A percentile compares a stretch with the other conserved stretches of the same genome.
These are phyloP conservation scores for Ptychodera flava DNA, from an alignment of 35 echinoderm and acorn worm genomes.

Conservation along the genomic window DNA sequence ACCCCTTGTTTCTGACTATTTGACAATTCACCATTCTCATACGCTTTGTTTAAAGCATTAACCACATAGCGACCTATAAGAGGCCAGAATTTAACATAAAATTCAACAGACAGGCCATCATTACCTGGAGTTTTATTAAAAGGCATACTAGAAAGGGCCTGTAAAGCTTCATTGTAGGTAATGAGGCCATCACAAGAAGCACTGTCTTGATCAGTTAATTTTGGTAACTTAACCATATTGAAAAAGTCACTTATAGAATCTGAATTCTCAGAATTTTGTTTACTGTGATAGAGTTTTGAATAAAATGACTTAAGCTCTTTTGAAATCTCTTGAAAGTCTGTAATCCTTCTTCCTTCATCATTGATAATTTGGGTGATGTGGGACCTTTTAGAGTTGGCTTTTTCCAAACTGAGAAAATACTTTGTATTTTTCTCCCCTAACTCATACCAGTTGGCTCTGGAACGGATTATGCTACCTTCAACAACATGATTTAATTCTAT, in stretches of 20 bases:
- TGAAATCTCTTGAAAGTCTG: neutral
- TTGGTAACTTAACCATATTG: neutral
- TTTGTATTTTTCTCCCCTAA: neutral
- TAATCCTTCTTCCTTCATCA: neutral
- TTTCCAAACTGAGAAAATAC: neutral
- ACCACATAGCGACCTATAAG: neutral
- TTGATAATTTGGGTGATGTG: neutral
- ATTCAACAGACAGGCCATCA: constrained; percentile 12
- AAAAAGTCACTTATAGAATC: neutral
- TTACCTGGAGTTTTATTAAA: constrained; percentile 6
- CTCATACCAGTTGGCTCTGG: neutral
- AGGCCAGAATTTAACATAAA: constrained; percentile 24
- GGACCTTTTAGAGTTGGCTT: neutral
- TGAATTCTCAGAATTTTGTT: neutral
- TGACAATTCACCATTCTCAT: neutral
- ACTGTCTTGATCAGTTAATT: neutral
- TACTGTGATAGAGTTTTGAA: neutral
- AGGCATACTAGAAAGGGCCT: neutral
- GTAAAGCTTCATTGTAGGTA: neutral
- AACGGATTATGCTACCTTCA: neutral
- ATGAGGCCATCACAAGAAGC: neutral
- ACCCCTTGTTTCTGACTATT: neutral
- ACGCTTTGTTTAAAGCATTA: constrained; percentile 4
- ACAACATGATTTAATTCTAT: neutral
- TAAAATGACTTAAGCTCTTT: neutral